phyloP scores from a whole-genome alignment of 2,888 invertebrate species.

The Tipula helvola region DNA sequence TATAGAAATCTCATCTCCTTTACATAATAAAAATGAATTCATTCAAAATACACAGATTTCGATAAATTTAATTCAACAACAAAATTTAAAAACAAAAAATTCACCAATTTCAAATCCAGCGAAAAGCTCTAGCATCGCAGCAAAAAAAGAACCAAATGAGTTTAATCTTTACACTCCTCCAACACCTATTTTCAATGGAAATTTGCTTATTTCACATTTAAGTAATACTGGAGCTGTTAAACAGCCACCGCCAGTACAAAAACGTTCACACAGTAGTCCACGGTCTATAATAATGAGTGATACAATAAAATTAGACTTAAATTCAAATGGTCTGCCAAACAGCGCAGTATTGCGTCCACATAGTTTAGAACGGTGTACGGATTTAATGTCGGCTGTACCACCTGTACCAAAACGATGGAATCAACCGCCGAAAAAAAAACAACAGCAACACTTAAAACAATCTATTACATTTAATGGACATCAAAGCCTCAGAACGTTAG shows the following conservation, averaged over 20 bases:
- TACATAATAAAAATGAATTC: conserved; percentile 16
- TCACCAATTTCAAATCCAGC: conserved; percentile 21
- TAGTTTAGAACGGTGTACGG: conserved; percentile 32
- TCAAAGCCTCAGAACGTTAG: conserved; percentile 19
- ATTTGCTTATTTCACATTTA: not conserved
- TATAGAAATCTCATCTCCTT: conserved; percentile 38
- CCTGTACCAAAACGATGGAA: conserved; percentile 29
- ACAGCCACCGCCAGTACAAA: conserved; percentile 22
- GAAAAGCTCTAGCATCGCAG: not conserved
- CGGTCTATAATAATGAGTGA: conserved; percentile 17
- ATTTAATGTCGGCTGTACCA: conserved; percentile 24
- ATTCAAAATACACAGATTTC: conserved; percentile 13
- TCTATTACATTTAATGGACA: conserved; percentile 32
- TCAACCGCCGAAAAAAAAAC: conserved; percentile 15
- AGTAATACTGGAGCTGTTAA: not conserved
- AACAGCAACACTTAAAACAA: conserved; percentile 26
- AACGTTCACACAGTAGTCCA: conserved; percentile 34
- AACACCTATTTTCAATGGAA: conserved; percentile 16
- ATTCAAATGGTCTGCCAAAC: conserved; percentile 15
- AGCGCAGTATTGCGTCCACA: conserved; percentile 26
- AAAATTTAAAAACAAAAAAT: not conserved
- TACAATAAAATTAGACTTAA: conserved; percentile 14
- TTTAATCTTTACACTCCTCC: conserved; percentile 19
- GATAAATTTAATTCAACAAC: not conserved
- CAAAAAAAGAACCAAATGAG: conserved; percentile 14